These are phyloP conservation scores for Aphelinus atriplicis DNA, from an alignment of 1,140 invertebrate species.

Conservation along the genomic window DNA sequence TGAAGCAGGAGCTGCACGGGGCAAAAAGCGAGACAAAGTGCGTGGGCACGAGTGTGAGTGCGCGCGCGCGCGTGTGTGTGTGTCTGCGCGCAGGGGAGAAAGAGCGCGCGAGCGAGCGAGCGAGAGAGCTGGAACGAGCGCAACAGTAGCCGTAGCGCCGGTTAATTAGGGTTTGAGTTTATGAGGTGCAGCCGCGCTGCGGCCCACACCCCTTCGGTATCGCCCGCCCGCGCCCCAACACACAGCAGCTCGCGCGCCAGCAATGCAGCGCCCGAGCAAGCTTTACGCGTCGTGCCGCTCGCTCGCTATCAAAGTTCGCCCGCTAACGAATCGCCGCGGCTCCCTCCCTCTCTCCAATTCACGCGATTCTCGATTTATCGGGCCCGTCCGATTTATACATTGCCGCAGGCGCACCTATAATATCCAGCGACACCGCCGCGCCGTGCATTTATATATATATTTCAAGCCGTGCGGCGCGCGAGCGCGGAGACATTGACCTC, in stretches of 20 bases:
- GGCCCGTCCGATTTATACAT: constrained; percentile 28
- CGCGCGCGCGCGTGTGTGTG: constrained; percentile 34
- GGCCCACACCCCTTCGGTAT: constrained; percentile 46
- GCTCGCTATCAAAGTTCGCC: constrained; percentile 58
- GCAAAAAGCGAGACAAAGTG: constrained; percentile 56
- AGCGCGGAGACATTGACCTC: constrained; percentile 36
- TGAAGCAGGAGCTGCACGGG: constrained; percentile 39
- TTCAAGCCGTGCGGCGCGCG: constrained; percentile 15
- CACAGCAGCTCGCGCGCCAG: constrained; percentile 45
- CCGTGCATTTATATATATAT: constrained; percentile 10
- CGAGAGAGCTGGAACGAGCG: constrained; percentile 42
- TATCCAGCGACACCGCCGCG: constrained; percentile 8
- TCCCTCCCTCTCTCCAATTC: neutral
- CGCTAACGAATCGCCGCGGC: constrained; percentile 36
- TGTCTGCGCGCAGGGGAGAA: constrained; percentile 55
- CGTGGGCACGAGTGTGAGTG: constrained; percentile 58
- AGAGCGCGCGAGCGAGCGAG: neutral
- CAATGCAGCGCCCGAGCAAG: constrained; percentile 39
- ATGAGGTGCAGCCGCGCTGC: constrained; percentile 66
- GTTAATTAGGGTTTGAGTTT: constrained; percentile 69
- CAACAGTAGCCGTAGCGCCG: constrained; percentile 67
- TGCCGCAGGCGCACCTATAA: constrained; percentile 21
- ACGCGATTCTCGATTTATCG: constrained; percentile 21
- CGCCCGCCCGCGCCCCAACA: constrained; percentile 9
- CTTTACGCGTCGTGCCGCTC: constrained; percentile 45